A percentile compares a stretch with the other conserved stretches of the same genome.
phyloP scores from a whole-genome alignment of 2,113 vertebrate species.

The Epinephelus lanceolatus region DNA sequence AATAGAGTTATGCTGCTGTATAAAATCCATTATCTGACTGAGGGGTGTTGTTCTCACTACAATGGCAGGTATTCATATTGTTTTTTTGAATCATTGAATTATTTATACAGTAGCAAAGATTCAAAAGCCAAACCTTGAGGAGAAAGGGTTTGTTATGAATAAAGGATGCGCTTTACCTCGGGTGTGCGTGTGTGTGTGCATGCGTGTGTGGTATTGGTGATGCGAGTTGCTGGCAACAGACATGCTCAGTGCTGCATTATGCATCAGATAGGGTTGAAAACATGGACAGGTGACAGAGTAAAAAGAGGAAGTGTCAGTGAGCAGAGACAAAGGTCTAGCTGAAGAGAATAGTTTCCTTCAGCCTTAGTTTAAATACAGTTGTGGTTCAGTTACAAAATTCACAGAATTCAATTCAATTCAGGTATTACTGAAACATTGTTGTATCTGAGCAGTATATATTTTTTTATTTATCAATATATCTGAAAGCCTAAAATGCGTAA shows the following conservation, averaged over 20 bases:
- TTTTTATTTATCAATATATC: not conserved
- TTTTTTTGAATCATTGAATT: constrained; percentile 63
- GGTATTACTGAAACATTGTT: not conserved
- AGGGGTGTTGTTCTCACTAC: constrained; percentile 52
- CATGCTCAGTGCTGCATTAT: constrained; percentile 66
- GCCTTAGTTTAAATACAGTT: not conserved
- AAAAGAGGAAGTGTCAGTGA: constrained; percentile 34
- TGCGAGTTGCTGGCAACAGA: constrained; percentile 44
- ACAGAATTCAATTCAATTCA: no score
- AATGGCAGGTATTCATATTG: constrained; percentile 55
- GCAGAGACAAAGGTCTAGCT: not conserved
- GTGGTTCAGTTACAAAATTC: no score
- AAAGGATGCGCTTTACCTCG: constrained; percentile 61
- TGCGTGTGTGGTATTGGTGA: constrained; percentile 42
- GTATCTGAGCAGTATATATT: not conserved
- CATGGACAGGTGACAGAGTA: constrained; percentile 57
- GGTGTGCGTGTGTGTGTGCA: constrained; percentile 43
- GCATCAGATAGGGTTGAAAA: constrained; percentile 53
- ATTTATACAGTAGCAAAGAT: constrained; percentile 65
- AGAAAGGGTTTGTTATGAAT: constrained; percentile 71
- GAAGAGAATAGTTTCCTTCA: not conserved
- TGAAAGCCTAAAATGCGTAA: not conserved
- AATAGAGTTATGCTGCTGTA: constrained; percentile 4
- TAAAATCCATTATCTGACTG: constrained; percentile 56
- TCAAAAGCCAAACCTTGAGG: constrained; percentile 69